A percentile compares a stretch with the other conserved stretches of the same genome.
phyloP scores from a whole-genome alignment of 2,888 invertebrate genomes.

The Campoletis raptor region DNA sequence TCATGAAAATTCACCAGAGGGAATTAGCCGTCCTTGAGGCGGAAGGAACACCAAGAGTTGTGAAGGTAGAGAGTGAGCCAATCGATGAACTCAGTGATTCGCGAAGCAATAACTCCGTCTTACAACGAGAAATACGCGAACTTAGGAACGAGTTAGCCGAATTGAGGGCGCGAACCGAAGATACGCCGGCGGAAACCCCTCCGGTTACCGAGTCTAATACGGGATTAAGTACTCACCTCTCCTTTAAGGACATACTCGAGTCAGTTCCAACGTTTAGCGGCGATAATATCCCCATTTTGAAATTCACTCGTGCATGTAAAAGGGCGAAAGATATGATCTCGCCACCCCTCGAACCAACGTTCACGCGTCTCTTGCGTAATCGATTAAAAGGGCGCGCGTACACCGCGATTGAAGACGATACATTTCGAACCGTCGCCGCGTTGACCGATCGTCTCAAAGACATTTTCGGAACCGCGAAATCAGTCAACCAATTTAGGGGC shows the following conservation, averaged over 20 bases:
- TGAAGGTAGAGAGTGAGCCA: too few species aligned
- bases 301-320: conserved; percentile 49
- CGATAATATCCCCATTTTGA: conserved; percentile 8
- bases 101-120: neutral
- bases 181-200: neutral
- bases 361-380: conserved; percentile 20
- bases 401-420: conserved; percentile 51
- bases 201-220: neutral
- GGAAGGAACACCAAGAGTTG: neutral
- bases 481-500: conserved; percentile 47
- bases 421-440: too few species aligned
- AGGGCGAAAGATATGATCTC: conserved; percentile 27
- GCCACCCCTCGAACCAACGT: neutral
- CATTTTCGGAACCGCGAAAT: too few species aligned
- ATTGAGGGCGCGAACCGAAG: neutral
- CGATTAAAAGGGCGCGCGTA: conserved; percentile 40
- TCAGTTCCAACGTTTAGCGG: conserved; percentile 33
- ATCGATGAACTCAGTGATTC: neutral
- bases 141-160: neutral
- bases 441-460: too few species aligned
- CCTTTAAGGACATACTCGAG: conserved; percentile 32
- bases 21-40: neutral
- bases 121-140: neutral
- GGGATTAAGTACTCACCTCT: neutral
- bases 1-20: neutral